These are phyloP conservation scores for Actinia equina DNA, from an alignment of 64 coral and sea anemone species.

Conservation along the genomic window DNA sequence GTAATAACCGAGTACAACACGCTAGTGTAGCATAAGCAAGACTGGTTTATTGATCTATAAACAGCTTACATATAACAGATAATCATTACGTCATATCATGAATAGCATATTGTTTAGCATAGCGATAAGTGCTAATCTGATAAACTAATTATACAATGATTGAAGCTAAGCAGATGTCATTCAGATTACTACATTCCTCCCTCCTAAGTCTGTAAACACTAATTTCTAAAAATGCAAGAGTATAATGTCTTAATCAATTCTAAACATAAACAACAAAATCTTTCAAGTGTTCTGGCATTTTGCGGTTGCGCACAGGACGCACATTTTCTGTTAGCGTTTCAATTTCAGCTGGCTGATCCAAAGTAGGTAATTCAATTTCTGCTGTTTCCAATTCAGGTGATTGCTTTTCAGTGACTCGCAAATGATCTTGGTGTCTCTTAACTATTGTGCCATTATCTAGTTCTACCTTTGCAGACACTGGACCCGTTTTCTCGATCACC, in stretches of 20 bases:
- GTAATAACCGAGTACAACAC: no score
- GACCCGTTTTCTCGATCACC: conserved; percentile 11
- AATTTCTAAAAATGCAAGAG: neutral
- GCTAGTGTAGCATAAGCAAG: no score
- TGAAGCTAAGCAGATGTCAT: no score
- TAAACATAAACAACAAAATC: conserved; percentile 5
- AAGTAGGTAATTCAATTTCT: neutral
- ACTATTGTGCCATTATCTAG: conserved; percentile 13
- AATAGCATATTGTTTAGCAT: no score
- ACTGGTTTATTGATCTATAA: no score
- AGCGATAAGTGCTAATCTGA: no score
- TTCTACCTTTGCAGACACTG: conserved; percentile 16
- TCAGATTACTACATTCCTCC: conserved; percentile 18
- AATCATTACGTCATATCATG: no score
- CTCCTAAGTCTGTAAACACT: neutral
- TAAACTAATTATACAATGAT: no score
- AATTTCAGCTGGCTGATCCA: neutral
- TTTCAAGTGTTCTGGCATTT: neutral
- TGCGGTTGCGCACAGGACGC: neutral
- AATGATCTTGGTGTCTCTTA: conserved; percentile 11
- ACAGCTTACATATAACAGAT: no score
- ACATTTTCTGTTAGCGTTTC: neutral
- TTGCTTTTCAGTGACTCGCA: neutral
- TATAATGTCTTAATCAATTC: no score
- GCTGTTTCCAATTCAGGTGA: neutral